Base-by-base conservation (phyloP, 2,113 vertebrate genomes). In the Lynx canadensis region DNA sequence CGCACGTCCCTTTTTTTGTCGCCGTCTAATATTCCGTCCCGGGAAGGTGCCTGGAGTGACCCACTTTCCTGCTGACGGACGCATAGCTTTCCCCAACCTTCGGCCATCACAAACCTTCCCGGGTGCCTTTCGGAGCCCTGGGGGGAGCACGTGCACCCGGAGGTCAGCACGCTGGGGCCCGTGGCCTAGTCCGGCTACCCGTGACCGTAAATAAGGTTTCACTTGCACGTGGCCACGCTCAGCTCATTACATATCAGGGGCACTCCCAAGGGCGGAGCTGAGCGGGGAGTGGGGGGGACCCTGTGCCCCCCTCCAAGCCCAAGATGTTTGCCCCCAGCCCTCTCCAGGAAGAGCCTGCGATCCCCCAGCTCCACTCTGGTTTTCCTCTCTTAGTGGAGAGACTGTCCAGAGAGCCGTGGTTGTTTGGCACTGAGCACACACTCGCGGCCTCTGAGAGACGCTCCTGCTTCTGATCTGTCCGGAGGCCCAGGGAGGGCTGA, bases 221-320 rank as follows among this genome's bases (percentile, higher is more conserved):
- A 66, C 31, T 33, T 68, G 45, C 79, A n/a, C 16, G 15, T 3
- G 7, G 68, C 52, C 69, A 4, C 15, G 1, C 4, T 7, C 45
- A 9, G 29, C 45, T 0, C 1, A 14, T 18, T 38, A 2, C 29
- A n/a, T 21, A 23, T 38, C 8, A 3, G 5, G 14, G 11, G 29
- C 14, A 19, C 29, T 29, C 21, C 23, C 14, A 57, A 19, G 84
- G 31, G 73, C 33, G 7, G 41, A 0, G 1, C 89, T 6, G n/a
- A 69, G 65, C n/a, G 4, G 33, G 45, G 8, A 45, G 45, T 45
- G 45, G 16, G 38, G 38, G 78, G 29, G 48, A 55, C n/a, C 19
- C 1, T 10, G 89, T 14, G n/a, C n/a, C 63, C 31, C n/a, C 45
- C 41, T 2, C 45, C 74, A 36, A 14, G 15, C 60, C 57, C 31